Evolutionary conservation across 2,797 vertebrate species (phyloP).

Genomic region (Siniperca scherzeri): DNA sequence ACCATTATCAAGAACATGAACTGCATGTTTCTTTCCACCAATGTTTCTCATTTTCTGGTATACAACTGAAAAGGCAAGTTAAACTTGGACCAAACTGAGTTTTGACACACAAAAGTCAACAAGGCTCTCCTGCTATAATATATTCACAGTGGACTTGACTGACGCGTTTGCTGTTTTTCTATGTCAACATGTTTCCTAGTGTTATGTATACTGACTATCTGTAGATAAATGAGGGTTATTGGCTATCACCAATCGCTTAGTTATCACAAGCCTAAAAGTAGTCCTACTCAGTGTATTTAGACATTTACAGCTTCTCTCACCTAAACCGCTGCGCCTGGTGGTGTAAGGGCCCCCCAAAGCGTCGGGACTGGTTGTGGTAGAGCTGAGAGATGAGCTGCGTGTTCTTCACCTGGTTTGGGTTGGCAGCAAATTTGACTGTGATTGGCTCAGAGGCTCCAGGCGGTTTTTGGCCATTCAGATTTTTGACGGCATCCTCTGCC

Average conservation of each 20-base stretch:
- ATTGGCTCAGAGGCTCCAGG: conserved; percentile 94
- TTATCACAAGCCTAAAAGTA: not conserved
- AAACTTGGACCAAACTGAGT: no score
- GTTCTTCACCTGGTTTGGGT: conserved; percentile 98
- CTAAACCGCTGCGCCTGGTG: conserved; percentile 99
- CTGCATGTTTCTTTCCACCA: no score
- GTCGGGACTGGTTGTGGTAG: conserved; percentile 95
- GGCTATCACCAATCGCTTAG: not conserved
- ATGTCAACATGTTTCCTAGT: not conserved
- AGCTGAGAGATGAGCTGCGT: conserved; percentile 96
- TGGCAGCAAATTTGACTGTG: conserved; percentile 97
- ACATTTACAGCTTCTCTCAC: conserved; percentile 76
- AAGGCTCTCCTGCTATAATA: not conserved
- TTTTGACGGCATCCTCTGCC: conserved; percentile 97
- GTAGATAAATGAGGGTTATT: not conserved
- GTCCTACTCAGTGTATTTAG: not conserved
- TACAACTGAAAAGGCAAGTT: no score
- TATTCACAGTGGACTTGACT: not conserved
- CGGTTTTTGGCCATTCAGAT: conserved; percentile 97
- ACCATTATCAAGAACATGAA: no score
- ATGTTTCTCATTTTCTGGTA: no score
- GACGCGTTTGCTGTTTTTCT: not conserved
- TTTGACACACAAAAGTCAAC: not conserved
- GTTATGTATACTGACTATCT: not conserved
- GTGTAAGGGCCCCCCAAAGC: conserved; percentile 96